Evolutionary conservation across 2,113 vertebrate species (phyloP).

Genomic region (Hyperopisus bebe): DNA sequence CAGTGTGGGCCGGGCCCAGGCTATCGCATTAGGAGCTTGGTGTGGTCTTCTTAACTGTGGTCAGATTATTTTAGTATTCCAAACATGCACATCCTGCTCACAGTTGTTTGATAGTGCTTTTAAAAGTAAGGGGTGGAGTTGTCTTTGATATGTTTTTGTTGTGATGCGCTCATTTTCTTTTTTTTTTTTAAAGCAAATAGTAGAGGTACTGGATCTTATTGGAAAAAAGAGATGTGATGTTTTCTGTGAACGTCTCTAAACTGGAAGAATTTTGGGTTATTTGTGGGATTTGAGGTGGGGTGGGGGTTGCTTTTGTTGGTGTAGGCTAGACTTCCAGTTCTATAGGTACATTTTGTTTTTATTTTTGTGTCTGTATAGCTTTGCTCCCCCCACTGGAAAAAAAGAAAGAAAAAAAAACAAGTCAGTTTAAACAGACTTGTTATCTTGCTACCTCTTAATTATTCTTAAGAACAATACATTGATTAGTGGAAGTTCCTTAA

Average conservation of each 20-base stretch:
- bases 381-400: constrained; percentile 64
- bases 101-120: not conserved
- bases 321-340: constrained; percentile 66
- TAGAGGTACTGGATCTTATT: constrained; percentile 83
- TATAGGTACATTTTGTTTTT: constrained; percentile 66
- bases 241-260: constrained; percentile 83
- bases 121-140: constrained; percentile 15
- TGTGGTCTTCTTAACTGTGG: constrained; percentile 22
- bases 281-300: constrained; percentile 40
- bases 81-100: constrained; percentile 27
- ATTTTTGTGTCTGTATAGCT: constrained; percentile 71
- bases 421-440: constrained; percentile 63
- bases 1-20: not conserved
- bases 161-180: constrained; percentile 8
- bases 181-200: constrained; percentile 42
- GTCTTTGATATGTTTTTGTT: constrained; percentile 18
- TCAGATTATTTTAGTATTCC: constrained; percentile 25
- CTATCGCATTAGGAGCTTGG: not conserved
- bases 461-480: constrained; percentile 74
- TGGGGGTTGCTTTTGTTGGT: constrained; percentile 48
- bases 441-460: constrained; percentile 91
- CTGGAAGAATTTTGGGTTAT: constrained; percentile 73
- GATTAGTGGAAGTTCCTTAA: constrained; percentile 70
- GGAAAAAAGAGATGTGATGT: constrained; percentile 68
- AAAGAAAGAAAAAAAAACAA: constrained; percentile 49